Percentiles rank a stretch among this genome's conserved stretches.
These are phyloP conservation scores for Dasypogon diadema DNA, from an alignment of 2,888 invertebrate species.

Conservation along the genomic window DNA sequence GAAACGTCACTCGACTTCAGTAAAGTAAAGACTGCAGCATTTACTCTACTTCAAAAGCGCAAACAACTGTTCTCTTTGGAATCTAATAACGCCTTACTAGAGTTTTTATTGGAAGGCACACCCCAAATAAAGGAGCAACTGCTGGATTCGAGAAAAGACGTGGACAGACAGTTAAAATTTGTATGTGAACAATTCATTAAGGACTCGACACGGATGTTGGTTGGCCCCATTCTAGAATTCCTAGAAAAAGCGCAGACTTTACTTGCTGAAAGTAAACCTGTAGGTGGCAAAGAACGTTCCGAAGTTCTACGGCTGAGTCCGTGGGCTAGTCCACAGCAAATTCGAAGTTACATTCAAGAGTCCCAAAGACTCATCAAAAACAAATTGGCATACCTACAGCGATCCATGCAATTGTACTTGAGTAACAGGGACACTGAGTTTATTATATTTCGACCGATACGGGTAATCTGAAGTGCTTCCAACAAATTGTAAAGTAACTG, in stretches of 20 bases:
- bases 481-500: conserved; percentile 30
- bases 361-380: conserved; percentile 83
- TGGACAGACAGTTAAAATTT: conserved; percentile 90
- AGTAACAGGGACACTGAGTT: conserved; percentile 98
- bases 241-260: conserved; percentile 76
- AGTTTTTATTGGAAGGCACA: conserved; percentile 92
- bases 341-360: conserved; percentile 81
- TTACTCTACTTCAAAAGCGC: conserved; percentile 80
- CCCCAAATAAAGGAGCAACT: conserved; percentile 93
- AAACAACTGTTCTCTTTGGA: conserved; percentile 88
- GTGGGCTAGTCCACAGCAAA: conserved; percentile 79
- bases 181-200: conserved; percentile 91
- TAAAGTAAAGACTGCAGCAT: conserved; percentile 89
- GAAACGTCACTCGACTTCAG: conserved; percentile 95
- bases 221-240: conserved; percentile 80
- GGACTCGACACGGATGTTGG: conserved; percentile 80
- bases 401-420: conserved; percentile 94
- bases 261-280: conserved; percentile 55
- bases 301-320: conserved; percentile 70
- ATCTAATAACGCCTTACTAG: conserved; percentile 91
- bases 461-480: conserved; percentile 72
- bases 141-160: conserved; percentile 95
- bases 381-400: conserved; percentile 83
- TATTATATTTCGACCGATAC: conserved; percentile 93
- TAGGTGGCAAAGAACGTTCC: conserved; percentile 55